Base-by-base conservation (phyloP, 2,888 invertebrate species). In the Icerya purchasi region DNA sequence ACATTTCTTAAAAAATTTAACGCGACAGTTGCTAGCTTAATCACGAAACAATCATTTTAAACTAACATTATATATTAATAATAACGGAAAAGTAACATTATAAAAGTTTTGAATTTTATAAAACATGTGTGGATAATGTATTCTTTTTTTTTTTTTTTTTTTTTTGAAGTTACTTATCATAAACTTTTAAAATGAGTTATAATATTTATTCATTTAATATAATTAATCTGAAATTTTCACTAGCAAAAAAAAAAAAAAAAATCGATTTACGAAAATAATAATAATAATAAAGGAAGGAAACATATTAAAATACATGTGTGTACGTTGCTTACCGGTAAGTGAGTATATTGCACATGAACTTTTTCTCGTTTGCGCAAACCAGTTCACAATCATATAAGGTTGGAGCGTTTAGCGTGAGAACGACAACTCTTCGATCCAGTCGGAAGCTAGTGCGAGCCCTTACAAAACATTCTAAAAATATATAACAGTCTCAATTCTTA, bases 381-480 rank as follows among this genome's bases (percentile, higher is more conserved):
- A 78, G 73, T 65, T 88, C 87, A 68, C 88, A 88, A 61, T 85
- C 83, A 20, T 83, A 81, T 14, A 87, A 77, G 19, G 80, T 81
- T 1, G 78, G 77, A 1, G 82, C 82, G 1, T 78, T 71, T 53
- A 78, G 74, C 0, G 82, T 78, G 59, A 83, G 76, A 58, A 81
- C 76, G 1, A 86, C 78, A 2, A 83, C 79, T 0, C 78, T 77
- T 62, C 82, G 78, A 49, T 80, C 78, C 22, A 88, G 69, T 1
- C 83, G 79, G 74, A 86, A 86, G 0, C 88, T 87, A 3, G 83
- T 80, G 1, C 81, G 78, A 1, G 81, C 78, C 64, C 84, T 79
- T 0, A 84, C 77, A 0, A 85, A 85, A 66, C 88, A 88, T 67
- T 85, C 86, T 81, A 68, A 0, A 68, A 69, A 59, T 19, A 52